A percentile compares a stretch with the other conserved stretches of the same genome.
phyloP scores from a whole-genome alignment of 2,113 vertebrate genomes.

The Bubo bubo region DNA sequence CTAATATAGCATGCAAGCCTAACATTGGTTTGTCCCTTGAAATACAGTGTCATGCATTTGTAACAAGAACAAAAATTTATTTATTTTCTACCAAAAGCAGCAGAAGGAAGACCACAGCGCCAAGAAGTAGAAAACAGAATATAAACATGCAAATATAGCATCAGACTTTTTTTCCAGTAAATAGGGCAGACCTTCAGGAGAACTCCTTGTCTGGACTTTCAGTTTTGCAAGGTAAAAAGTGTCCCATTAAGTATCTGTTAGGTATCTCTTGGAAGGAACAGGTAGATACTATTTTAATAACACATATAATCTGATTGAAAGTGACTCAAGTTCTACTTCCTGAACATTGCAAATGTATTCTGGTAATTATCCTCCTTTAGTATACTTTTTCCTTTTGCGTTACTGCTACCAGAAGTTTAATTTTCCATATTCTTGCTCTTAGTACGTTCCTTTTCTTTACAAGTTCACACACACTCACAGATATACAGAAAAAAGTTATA shows the following conservation, averaged over 20 bases:
- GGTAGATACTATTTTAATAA: not conserved
- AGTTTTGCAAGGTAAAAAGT: not conserved
- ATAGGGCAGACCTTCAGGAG: not conserved
- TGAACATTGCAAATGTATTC: not conserved
- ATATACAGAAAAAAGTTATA: fast-evolving
- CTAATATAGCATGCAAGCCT: not conserved
- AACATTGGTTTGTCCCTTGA: not conserved
- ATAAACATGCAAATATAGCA: not conserved
- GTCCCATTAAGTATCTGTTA: not conserved
- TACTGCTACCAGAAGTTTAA: not conserved
- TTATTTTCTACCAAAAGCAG: not conserved
- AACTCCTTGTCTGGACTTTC: not conserved
- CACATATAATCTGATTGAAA: not conserved
- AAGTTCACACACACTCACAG: not conserved
- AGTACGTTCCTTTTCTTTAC: not conserved
- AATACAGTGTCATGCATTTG: not conserved
- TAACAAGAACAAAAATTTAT: not conserved
- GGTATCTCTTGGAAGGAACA: not conserved
- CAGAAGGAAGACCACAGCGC: not conserved
- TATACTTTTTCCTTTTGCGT: not conserved
- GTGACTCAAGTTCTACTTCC: not conserved
- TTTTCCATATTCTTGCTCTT: not conserved
- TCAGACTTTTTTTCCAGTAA: not conserved
- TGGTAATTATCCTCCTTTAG: not conserved
- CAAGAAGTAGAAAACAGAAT: not conserved